A percentile compares a stretch with the other conserved stretches of the same genome.
phyloP scores from a whole-genome alignment of 2,113 vertebrate species.

The Amblyopsis rosae region DNA sequence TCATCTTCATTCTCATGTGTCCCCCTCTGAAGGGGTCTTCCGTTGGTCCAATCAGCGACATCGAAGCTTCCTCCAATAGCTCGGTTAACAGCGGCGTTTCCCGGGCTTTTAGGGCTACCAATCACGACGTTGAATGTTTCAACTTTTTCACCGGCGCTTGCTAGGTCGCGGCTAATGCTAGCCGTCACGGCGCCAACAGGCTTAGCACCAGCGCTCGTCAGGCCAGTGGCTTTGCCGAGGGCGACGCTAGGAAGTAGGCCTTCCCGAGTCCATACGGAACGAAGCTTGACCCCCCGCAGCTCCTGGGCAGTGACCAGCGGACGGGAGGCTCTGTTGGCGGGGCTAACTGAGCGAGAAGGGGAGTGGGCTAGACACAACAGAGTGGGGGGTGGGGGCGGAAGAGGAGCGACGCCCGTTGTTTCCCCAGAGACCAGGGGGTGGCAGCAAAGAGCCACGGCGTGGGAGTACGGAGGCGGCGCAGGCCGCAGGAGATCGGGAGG shows the following conservation, averaged over 20 bases:
- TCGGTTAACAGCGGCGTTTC: background rate
- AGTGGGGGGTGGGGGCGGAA: slow-evolving; percentile 11
- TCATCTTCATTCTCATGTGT: background rate
- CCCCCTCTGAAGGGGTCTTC: background rate
- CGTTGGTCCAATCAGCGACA: background rate
- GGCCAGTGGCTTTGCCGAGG: background rate
- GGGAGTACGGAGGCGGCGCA: slow-evolving; percentile 60
- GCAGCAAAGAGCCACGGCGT: slow-evolving; percentile 30
- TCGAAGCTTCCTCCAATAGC: background rate
- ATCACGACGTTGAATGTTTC: background rate
- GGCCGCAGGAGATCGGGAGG: slow-evolving; percentile 29
- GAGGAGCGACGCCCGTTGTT: background rate
- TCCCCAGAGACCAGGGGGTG: background rate
- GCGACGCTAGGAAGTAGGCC: background rate
- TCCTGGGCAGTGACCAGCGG: slow-evolving; percentile 85
- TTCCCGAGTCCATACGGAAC: slow-evolving; percentile 76
- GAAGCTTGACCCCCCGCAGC: slow-evolving; percentile 83
- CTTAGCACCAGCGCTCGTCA: background rate
- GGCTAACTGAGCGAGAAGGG: background rate
- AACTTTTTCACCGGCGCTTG: background rate
- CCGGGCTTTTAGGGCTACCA: background rate
- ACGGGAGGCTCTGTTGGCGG: slow-evolving; percentile 49
- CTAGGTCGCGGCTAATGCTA: background rate
- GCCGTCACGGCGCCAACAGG: background rate
- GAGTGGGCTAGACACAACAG: background rate